These are phyloP conservation scores for Siniperca chuatsi DNA, from an alignment of 2,113 vertebrate species.

Conservation along the genomic window DNA sequence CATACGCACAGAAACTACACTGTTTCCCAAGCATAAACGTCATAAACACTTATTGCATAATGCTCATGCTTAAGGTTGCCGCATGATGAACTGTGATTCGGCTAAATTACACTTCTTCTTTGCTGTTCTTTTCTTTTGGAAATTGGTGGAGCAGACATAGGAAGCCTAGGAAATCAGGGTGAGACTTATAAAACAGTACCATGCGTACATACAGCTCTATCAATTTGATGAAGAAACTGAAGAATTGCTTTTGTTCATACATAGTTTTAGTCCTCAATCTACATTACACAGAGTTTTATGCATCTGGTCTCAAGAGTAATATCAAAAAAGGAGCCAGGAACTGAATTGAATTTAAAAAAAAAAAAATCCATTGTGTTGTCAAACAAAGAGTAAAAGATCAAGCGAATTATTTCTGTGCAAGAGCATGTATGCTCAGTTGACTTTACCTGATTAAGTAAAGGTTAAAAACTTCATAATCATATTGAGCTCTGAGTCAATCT, in stretches of 20 bases:
- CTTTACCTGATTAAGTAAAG: constrained; percentile 11
- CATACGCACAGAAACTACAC: too few relatives aligned
- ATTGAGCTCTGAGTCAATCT: constrained; percentile 14
- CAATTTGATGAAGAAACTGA: background rate
- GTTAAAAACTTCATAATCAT: constrained; percentile 18
- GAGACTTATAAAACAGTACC: background rate
- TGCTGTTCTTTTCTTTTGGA: background rate
- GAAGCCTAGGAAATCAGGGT: background rate
- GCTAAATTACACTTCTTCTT: background rate
- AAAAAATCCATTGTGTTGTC: background rate
- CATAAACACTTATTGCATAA: background rate
- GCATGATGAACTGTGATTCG: background rate
- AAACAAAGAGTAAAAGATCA: background rate
- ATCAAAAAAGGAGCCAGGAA: background rate
- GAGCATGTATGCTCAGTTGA: background rate
- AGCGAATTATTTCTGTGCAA: background rate
- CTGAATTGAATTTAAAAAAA: background rate
- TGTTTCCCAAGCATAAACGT: too few relatives aligned
- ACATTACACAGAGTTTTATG: background rate
- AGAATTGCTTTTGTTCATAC: background rate
- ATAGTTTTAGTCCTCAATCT: background rate
- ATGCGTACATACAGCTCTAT: background rate
- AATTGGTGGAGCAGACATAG: background rate
- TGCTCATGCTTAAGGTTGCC: background rate
- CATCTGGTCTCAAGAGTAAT: background rate